Conservation (phyloP, 2,113 vertebrate species). For the Trochalopteron elliotii region DNA sequence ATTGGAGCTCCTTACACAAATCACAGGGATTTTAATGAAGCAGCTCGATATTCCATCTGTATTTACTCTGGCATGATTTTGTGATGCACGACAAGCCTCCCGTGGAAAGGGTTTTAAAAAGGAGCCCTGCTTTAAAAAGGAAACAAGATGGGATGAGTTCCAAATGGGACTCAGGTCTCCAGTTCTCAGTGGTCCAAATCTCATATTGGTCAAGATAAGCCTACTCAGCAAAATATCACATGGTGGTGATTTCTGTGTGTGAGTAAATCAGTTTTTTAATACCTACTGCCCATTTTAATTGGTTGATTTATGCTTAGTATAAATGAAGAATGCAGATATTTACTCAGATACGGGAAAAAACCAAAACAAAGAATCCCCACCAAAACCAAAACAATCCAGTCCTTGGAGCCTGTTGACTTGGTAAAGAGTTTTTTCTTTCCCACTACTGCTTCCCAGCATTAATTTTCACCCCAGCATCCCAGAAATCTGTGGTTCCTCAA, state of each 20-base stretch:
- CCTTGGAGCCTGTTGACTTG: neutral
- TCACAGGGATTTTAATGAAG: slow-evolving; percentile 28
- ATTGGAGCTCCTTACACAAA: neutral
- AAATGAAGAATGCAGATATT: neutral
- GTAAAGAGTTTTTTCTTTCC: neutral
- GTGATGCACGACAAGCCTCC: neutral
- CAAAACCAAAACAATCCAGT: neutral
- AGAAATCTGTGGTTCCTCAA: neutral
- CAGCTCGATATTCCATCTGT: slow-evolving; percentile 23
- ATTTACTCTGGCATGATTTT: neutral
- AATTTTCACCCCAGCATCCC: neutral
- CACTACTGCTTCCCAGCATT: neutral
- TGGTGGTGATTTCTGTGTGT: neutral
- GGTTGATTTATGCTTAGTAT: neutral
- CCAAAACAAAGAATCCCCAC: neutral
- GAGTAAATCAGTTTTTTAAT: neutral
- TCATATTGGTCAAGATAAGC: neutral
- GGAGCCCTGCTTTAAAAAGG: neutral
- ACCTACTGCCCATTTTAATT: neutral
- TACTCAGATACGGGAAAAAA: neutral
- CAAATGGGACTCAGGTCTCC: neutral
- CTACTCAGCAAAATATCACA: neutral
- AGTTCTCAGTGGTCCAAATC: neutral
- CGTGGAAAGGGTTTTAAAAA: neutral
- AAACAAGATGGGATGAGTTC: neutral